Percentiles rank a stretch among this genome's conserved stretches.
These are phyloP conservation scores for Campopleginae sp. DNA, from an alignment of 2,888 invertebrate species.

Conservation along the genomic window DNA sequence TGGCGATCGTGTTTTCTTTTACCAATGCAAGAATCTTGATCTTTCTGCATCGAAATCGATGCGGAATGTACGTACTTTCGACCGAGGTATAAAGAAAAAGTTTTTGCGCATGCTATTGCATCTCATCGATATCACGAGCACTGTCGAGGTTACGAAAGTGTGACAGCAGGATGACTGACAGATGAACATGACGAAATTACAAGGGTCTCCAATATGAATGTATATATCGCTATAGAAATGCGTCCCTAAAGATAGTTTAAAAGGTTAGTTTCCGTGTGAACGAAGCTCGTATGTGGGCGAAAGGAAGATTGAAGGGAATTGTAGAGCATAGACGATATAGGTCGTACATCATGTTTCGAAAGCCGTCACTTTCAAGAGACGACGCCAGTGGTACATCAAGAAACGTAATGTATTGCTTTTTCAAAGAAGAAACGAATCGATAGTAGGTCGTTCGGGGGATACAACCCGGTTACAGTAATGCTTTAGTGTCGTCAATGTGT, in stretches of 20 bases:
- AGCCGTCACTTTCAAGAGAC: slow-evolving; percentile 41
- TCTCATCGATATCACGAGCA: neutral
- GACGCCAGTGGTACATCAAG: slow-evolving; percentile 42
- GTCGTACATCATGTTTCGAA: slow-evolving; percentile 32
- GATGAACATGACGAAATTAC: slow-evolving; percentile 7
- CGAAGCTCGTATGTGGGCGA: neutral
- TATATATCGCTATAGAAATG: neutral
- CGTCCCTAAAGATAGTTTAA: neutral
- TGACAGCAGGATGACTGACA: slow-evolving; percentile 15
- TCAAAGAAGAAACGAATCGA: slow-evolving; percentile 55
- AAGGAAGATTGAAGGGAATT: slow-evolving; percentile 29
- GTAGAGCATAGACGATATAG: slow-evolving; percentile 20
- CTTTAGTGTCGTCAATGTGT: neutral
- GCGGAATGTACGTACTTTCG: no score
- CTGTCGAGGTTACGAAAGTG: neutral
- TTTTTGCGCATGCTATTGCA: neutral
- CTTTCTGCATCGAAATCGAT: no score
- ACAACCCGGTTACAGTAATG: slow-evolving; percentile 16
- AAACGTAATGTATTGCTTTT: slow-evolving; percentile 59
- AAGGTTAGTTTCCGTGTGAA: slow-evolving; percentile 8
- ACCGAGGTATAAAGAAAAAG: no score
- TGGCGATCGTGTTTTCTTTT: no score
- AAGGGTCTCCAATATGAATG: neutral
- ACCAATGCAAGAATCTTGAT: no score
- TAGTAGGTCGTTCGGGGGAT: slow-evolving; percentile 23